Percentiles rank a stretch among this genome's conserved stretches.
phyloP scores from a whole-genome alignment of 2,888 invertebrate genomes.

The Ophion slaviceki region DNA sequence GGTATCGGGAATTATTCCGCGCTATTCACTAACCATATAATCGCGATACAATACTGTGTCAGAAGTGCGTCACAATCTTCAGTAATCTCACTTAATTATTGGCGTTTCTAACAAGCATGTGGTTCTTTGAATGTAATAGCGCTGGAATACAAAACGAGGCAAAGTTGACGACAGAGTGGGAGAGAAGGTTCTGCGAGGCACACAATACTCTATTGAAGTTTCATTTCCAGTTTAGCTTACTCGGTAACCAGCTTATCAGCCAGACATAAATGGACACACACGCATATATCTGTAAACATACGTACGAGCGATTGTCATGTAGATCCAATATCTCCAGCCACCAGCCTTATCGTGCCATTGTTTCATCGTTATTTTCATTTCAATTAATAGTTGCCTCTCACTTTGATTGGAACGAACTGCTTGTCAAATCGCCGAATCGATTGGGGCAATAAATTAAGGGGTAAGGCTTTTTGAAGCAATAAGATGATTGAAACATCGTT shows the following conservation, averaged over 20 bases:
- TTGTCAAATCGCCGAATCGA: conserved; percentile 18
- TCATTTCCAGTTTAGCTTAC: conserved; percentile 44
- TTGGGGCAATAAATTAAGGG: conserved; percentile 1
- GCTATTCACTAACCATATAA: background rate
- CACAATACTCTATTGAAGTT: conserved; percentile 21
- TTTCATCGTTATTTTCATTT: background rate
- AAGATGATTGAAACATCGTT: too few relatives aligned
- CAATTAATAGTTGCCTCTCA: conserved; percentile 20
- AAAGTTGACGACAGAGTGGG: background rate
- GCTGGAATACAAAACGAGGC: background rate
- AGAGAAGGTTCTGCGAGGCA: background rate
- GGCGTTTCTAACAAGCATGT: background rate
- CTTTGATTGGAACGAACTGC: background rate
- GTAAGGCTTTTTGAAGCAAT: too few relatives aligned
- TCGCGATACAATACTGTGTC: conserved; percentile 14
- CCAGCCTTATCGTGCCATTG: conserved; percentile 31
- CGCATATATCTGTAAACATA: background rate
- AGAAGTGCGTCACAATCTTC: conserved; percentile 30
- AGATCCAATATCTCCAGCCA: conserved; percentile 18
- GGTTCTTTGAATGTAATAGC: conserved; percentile 19
- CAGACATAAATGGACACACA: conserved; percentile 13
- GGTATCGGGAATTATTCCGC: background rate
- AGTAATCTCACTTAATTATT: conserved; percentile 28
- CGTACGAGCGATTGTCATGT: background rate
- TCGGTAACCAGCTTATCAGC: conserved; percentile 56